Percentiles rank a stretch among this genome's conserved stretches.
Evolutionary conservation across 2,113 vertebrate species (phyloP).

Genomic region (Morone saxatilis): DNA sequence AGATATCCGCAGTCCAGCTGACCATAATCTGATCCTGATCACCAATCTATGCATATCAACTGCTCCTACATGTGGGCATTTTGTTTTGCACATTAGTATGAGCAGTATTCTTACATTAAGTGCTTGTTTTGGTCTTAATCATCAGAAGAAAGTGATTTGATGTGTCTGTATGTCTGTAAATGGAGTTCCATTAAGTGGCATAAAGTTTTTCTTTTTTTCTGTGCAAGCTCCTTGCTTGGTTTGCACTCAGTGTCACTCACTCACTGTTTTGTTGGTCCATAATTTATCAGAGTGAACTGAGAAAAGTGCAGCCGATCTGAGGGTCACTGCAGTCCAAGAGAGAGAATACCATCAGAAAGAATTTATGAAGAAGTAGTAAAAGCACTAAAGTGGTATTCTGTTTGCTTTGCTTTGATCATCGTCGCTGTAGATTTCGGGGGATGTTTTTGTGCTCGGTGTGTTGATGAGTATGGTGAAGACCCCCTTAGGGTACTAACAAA

Average conservation of each 20-base stretch:
- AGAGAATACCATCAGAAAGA: not conserved
- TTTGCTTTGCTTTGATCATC: conserved; percentile 50
- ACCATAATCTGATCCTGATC: not conserved
- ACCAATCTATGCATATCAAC: not conserved
- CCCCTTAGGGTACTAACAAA: conserved; percentile 33
- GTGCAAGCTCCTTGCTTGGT: not conserved
- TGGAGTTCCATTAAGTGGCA: not conserved
- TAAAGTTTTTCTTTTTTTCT: not conserved
- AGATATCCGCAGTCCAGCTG: not conserved
- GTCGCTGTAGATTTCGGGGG: conserved; percentile 18
- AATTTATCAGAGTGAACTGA: conserved; percentile 3
- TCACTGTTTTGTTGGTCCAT: conserved; percentile 18
- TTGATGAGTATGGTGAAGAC: conserved; percentile 33
- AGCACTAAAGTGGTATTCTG: conserved; percentile 31
- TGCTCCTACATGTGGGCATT: not conserved
- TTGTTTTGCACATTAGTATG: too few species aligned
- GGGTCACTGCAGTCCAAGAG: not conserved
- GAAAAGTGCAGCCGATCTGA: conserved; percentile 7
- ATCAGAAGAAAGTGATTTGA: not conserved
- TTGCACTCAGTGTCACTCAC: not conserved
- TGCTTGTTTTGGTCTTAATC: too few species aligned
- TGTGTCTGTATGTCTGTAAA: not conserved
- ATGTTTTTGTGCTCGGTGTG: conserved; percentile 33
- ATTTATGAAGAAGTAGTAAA: conserved; percentile 43
- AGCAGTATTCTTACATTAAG: too few species aligned